Conservation (phyloP, 2,797 vertebrate genomes). For the Arrhamphus sclerolepis region DNA sequence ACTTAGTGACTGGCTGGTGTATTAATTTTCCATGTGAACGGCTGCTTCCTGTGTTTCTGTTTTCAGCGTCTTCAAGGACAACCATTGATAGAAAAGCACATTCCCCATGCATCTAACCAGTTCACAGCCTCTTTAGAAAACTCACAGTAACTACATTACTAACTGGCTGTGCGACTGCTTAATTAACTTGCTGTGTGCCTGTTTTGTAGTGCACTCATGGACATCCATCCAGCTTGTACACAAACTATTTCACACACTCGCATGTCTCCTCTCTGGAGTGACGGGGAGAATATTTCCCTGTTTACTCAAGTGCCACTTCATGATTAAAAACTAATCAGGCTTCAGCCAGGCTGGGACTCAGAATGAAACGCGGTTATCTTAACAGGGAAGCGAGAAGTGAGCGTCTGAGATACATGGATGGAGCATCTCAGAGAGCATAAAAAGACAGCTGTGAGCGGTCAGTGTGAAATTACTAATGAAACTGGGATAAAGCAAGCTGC, state of each 20-base stretch:
- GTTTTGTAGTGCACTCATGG: conserved; percentile 63
- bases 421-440: conserved; percentile 10
- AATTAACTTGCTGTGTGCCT: conserved; percentile 67
- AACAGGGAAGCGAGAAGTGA: conserved; percentile 35
- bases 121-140: conserved; percentile 34
- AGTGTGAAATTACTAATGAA: conserved; percentile 8
- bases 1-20: conserved; percentile 30
- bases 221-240: conserved; percentile 54
- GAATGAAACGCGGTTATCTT: conserved; percentile 66
- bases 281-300: conserved; percentile 69
- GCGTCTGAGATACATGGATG: conserved; percentile 18
- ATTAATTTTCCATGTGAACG: conserved; percentile 31
- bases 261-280: conserved; percentile 54
- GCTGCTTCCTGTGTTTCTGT: conserved; percentile 9
- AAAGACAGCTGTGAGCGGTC: conserved; percentile 6
- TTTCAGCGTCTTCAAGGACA: conserved; percentile 46
- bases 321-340: conserved; percentile 78
- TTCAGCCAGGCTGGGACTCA: conserved; percentile 66
- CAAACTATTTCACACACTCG: conserved; percentile 36
- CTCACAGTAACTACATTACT: conserved; percentile 55
- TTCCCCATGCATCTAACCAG: conserved; percentile 42
- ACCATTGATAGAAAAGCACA: conserved; percentile 38
- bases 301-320: conserved; percentile 76
- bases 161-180: conserved; percentile 58
- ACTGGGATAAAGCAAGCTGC: conserved; percentile 2